A percentile compares a stretch with the other conserved stretches of the same genome.
These are phyloP conservation scores for Camptogramma bilineatum DNA, from an alignment of 2,888 invertebrate genomes.

Conservation along the genomic window DNA sequence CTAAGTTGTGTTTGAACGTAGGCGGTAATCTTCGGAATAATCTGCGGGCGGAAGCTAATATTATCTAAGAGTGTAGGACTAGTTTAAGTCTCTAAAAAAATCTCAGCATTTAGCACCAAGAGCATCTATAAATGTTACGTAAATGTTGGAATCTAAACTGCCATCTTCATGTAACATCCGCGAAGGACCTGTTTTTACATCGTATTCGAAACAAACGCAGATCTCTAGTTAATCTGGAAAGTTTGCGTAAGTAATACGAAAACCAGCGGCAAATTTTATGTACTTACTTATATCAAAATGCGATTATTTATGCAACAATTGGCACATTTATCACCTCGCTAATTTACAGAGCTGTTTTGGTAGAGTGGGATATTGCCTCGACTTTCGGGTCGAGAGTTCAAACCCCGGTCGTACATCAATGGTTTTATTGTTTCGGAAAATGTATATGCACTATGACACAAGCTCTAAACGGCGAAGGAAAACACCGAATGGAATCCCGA, in stretches of 20 bases:
- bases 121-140: constrained; percentile 14
- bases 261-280: background rate
- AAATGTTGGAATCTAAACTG: constrained; percentile 22
- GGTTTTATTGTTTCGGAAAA: background rate
- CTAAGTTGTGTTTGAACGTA: background rate
- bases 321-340: constrained; percentile 84
- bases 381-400: background rate
- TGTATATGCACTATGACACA: background rate
- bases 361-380: background rate
- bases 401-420: background rate
- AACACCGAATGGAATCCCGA: too few species aligned
- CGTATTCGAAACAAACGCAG: background rate
- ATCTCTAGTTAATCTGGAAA: background rate
- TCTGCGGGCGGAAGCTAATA: background rate
- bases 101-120: background rate
- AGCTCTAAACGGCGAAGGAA: background rate
- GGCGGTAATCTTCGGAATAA: background rate
- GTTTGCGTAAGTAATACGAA: constrained; percentile 8
- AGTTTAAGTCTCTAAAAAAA: background rate
- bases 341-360: constrained; percentile 73
- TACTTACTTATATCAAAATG: constrained; percentile 4
- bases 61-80: background rate
- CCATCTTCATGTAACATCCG: constrained; percentile 22
- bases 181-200: constrained; percentile 20
- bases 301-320: background rate